A percentile compares a stretch with the other conserved stretches of the same genome.
phyloP scores from a whole-genome alignment of 2,888 invertebrate species.

The Tetragonula carbonaria region DNA sequence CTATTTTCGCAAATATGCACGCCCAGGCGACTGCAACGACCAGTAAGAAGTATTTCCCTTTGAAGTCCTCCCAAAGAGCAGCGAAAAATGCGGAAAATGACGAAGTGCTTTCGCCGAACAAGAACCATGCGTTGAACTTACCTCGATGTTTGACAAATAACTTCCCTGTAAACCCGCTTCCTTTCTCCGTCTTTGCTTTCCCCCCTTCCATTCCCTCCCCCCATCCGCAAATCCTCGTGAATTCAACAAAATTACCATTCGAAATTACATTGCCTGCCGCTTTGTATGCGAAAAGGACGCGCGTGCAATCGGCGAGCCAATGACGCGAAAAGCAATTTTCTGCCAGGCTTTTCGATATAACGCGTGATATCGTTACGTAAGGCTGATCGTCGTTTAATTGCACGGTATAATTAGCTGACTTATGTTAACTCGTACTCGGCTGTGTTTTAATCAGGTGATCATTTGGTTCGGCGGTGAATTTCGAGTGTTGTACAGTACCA shows the following conservation, averaged over 20 bases:
- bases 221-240: background rate
- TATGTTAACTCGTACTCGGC: background rate
- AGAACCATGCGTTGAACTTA: background rate
- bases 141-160: constrained; percentile 20
- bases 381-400: background rate
- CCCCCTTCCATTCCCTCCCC: background rate
- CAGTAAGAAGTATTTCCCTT: constrained; percentile 23
- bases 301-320: background rate
- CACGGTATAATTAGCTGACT: background rate
- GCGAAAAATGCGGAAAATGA: constrained; percentile 14
- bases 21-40: constrained; percentile 5
- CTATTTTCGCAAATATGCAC: constrained; percentile 8
- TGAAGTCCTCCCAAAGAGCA: background rate
- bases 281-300: constrained; percentile 7
- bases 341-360: background rate
- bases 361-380: background rate
- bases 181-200: no score
- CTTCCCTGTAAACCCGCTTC: background rate
- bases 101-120: constrained; percentile 3
- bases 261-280: background rate
- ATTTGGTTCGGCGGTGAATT: background rate
- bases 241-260: constrained; percentile 2
- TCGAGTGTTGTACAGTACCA: no score
- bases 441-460: background rate
- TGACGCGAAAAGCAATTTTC: background rate